Percentiles rank a stretch among this genome's conserved stretches.
phyloP scores from a whole-genome alignment of 2,888 invertebrate genomes.

The Crioceris asparagi region DNA sequence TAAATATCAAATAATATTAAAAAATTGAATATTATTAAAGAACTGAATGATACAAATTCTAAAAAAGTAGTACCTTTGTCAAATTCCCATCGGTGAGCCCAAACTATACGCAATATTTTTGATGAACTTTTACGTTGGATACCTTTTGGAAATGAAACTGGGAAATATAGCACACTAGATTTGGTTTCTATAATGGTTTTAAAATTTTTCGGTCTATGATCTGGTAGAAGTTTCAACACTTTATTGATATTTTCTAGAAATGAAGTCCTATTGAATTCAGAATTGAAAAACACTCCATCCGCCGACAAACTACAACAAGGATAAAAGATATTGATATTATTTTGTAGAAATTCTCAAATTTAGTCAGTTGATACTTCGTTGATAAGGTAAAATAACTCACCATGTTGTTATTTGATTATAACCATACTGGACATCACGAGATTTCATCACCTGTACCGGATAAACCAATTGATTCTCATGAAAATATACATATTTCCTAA shows the following conservation, averaged over 20 bases:
- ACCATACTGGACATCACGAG: constrained; percentile 64
- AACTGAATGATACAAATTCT: no score
- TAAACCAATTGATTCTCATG: constrained; percentile 70
- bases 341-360: neutral
- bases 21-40: no score
- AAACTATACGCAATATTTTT: constrained; percentile 48
- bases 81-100: constrained; percentile 73
- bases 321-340: constrained; percentile 2
- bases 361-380: constrained; percentile 3
- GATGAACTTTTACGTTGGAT: constrained; percentile 12
- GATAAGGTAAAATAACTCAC: constrained; percentile 33
- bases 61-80: constrained; percentile 45
- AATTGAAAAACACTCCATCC: constrained; percentile 60
- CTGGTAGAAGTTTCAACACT: constrained; percentile 55
- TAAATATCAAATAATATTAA: no score
- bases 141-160: constrained; percentile 22
- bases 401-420: constrained; percentile 63
- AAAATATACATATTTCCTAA: constrained; percentile 60
- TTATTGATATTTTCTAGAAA: constrained; percentile 50
- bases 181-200: constrained; percentile 46
- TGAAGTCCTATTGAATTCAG: constrained; percentile 54
- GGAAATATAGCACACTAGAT: constrained; percentile 49
- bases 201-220: constrained; percentile 48
- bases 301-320: constrained; percentile 48
- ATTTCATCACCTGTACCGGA: constrained; percentile 52